Conservation (phyloP, 1,140 invertebrate genomes). For the Spodoptera frugiperda region DNA sequence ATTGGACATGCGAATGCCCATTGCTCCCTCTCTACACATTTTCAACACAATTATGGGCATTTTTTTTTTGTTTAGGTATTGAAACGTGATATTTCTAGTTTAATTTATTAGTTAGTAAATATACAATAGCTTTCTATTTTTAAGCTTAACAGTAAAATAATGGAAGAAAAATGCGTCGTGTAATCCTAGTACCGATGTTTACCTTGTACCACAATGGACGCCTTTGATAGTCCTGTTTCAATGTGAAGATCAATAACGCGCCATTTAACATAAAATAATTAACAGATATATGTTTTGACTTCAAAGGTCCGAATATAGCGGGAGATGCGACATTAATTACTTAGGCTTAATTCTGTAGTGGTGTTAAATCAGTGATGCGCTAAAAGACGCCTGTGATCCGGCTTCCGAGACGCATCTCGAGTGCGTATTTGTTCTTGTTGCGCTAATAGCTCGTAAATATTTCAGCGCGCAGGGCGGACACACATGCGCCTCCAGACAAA, state of each 20-base stretch:
- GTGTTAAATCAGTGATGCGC: constrained; percentile 75
- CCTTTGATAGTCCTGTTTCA: constrained; percentile 17
- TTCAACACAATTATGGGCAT: no score
- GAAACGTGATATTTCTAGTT: no score
- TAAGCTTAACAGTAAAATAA: constrained; percentile 19
- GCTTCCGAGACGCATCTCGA: constrained; percentile 54
- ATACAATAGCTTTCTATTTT: constrained; percentile 5
- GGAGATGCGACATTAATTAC: constrained; percentile 51
- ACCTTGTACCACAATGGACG: neutral
- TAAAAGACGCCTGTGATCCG: constrained; percentile 64
- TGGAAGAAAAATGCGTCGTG: constrained; percentile 1
- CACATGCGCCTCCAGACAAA: constrained; percentile 78
- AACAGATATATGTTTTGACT: constrained; percentile 41
- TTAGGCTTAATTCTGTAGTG: constrained; percentile 61
- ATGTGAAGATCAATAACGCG: constrained; percentile 30
- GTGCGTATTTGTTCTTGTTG: constrained; percentile 76
- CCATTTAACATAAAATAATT: constrained; percentile 34
- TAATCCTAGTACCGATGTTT: neutral
- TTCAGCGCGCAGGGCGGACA: constrained; percentile 74
- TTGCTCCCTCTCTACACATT: no score
- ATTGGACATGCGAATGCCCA: no score
- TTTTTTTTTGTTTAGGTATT: no score
- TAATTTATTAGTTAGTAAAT: no score
- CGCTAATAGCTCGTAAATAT: constrained; percentile 84
- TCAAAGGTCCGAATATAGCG: constrained; percentile 55